These are phyloP conservation scores for Ptilodon capucinus DNA, from an alignment of 2,888 invertebrate genomes.

Conservation along the genomic window DNA sequence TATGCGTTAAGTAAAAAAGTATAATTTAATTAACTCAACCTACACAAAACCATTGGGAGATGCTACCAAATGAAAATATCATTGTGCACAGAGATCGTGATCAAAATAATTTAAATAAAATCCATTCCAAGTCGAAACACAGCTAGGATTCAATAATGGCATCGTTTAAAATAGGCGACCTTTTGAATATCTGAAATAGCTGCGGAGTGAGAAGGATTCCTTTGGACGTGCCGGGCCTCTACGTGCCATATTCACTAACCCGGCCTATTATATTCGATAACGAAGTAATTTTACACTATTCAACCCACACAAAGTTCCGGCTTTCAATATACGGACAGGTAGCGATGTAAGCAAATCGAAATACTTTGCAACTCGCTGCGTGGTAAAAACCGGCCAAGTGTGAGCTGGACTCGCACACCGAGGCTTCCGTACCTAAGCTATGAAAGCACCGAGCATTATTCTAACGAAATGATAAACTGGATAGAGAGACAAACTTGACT, in stretches of 20 bases:
- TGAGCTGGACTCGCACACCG: too few species aligned
- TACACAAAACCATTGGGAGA: not conserved
- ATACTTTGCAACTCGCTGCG: not conserved
- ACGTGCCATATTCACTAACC: conserved; percentile 49
- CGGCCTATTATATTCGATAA: conserved; percentile 44
- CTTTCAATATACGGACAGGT: conserved; percentile 19
- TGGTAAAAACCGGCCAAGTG: not conserved
- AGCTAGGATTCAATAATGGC: conserved; percentile 39
- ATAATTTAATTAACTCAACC: too few species aligned
- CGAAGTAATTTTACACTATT: conserved; percentile 44
- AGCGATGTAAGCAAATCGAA: conserved; percentile 7
- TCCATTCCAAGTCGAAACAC: conserved; percentile 40
- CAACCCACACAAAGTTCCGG: conserved; percentile 29
- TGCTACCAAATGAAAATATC: conserved; percentile 1
- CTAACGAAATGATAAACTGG: too few species aligned
- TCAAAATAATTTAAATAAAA: conserved; percentile 30
- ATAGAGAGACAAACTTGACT: too few species aligned
- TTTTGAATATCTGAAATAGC: conserved; percentile 65
- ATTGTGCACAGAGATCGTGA: not conserved
- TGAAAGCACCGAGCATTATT: too few species aligned
- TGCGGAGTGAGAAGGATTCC: conserved; percentile 38
- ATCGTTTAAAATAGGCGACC: conserved; percentile 52
- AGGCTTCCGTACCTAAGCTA: too few species aligned
- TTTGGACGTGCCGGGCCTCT: conserved; percentile 32
- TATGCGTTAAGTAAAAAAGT: too few species aligned